A percentile compares a stretch with the other conserved stretches of the same genome.
Conservation (phyloP, 1,140 invertebrate genomes). For the Marisa cornuarietis region DNA sequence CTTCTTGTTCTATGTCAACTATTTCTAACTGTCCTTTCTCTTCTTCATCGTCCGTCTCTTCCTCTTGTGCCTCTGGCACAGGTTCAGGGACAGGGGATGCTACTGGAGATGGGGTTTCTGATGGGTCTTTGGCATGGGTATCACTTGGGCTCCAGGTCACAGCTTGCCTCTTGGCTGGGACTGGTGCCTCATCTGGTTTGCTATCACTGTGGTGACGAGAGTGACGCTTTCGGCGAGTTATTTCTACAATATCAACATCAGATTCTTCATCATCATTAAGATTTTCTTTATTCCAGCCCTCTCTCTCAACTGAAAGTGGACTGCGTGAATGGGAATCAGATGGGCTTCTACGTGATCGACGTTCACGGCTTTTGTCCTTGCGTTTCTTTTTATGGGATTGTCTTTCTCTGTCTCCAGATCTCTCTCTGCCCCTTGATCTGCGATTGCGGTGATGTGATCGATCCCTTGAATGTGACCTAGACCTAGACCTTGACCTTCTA, state of each 20-base stretch:
- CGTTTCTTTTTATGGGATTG: slow-evolving; percentile 25
- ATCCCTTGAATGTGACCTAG: slow-evolving; percentile 13
- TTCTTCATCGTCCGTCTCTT: not conserved
- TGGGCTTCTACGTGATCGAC: slow-evolving; percentile 11
- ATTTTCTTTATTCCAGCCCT: slow-evolving; percentile 27
- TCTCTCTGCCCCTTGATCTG: slow-evolving; percentile 15
- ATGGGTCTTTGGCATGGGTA: slow-evolving; percentile 19
- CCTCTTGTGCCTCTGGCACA: not conserved
- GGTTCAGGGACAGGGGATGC: slow-evolving; percentile 1
- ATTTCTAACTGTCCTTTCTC: not conserved
- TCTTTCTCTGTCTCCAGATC: slow-evolving; percentile 17
- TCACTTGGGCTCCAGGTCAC: slow-evolving; percentile 17
- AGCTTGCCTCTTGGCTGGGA: slow-evolving; percentile 9
- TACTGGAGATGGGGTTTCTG: slow-evolving; percentile 5
- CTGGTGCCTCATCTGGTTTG: slow-evolving; percentile 1
- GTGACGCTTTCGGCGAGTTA: not conserved
- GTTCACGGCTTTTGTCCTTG: slow-evolving; percentile 21
- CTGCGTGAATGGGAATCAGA: slow-evolving; percentile 22
- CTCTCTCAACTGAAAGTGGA: slow-evolving; percentile 13
- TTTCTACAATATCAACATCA: slow-evolving; percentile 7
- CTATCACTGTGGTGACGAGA: slow-evolving; percentile 8
- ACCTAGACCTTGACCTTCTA: slow-evolving; percentile 19
- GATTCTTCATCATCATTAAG: slow-evolving; percentile 22
- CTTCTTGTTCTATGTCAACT: not conserved
- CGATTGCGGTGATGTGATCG: slow-evolving; percentile 6